Percentiles rank a stretch among this genome's conserved stretches.
Conservation (phyloP, 2,888 invertebrate species). For the Microctonus brassicae region DNA sequence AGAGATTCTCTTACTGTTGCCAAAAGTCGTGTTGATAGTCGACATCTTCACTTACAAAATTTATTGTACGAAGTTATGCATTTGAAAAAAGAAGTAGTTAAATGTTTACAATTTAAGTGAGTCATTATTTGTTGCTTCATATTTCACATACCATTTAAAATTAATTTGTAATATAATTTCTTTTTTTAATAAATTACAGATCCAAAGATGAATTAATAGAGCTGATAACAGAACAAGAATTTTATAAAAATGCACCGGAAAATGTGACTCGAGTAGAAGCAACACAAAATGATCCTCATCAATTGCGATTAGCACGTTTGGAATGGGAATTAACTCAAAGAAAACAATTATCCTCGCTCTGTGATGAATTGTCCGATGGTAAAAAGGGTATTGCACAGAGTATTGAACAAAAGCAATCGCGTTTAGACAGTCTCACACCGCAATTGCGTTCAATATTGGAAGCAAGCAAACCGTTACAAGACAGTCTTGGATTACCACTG, state of each 20-base stretch:
- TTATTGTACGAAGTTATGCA: slow-evolving; percentile 94
- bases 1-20: slow-evolving; percentile 86
- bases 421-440: slow-evolving; percentile 86
- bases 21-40: slow-evolving; percentile 90
- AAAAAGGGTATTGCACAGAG: slow-evolving; percentile 84
- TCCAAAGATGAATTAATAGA: slow-evolving; percentile 95
- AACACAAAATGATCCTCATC: slow-evolving; percentile 81
- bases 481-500: slow-evolving; percentile 84
- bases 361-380: slow-evolving; percentile 80
- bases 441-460: slow-evolving; percentile 80
- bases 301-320: slow-evolving; percentile 84
- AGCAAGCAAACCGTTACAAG: slow-evolving; percentile 90
- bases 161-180: neutral
- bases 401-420: slow-evolving; percentile 81
- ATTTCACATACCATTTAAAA: neutral
- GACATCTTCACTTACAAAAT: slow-evolving; percentile 92
- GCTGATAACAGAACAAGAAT: slow-evolving; percentile 86
- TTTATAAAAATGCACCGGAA: slow-evolving; percentile 83
- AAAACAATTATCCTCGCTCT: slow-evolving; percentile 83
- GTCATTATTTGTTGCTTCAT: slow-evolving; percentile 47
- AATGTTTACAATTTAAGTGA: slow-evolving; percentile 93
- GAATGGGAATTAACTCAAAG: slow-evolving; percentile 94
- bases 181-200: slow-evolving; percentile 65
- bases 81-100: slow-evolving; percentile 93
- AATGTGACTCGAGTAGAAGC: slow-evolving; percentile 77